Evolutionary conservation across 1,140 invertebrate species (phyloP).

Genomic region (Drosophila tani): DNA sequence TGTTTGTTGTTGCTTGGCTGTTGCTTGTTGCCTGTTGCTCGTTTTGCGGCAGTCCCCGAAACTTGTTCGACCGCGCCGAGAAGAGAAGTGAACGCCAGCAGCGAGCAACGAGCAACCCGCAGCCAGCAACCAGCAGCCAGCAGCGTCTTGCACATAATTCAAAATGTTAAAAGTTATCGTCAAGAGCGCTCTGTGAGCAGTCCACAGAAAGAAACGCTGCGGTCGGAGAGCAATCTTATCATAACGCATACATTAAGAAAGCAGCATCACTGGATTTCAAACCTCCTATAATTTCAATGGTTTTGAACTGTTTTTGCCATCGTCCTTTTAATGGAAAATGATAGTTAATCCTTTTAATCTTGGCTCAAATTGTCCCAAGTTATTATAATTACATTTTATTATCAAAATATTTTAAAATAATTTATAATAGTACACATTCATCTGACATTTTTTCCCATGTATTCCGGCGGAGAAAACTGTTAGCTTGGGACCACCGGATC

Average conservation of each 20-base stretch:
- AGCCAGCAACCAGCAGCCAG: slow-evolving; percentile 14
- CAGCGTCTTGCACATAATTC: slow-evolving; percentile 70
- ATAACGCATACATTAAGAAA: too few species aligned
- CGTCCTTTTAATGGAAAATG: too few species aligned
- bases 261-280: not conserved
- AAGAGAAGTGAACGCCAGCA: slow-evolving; percentile 65
- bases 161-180: slow-evolving; percentile 84
- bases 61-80: slow-evolving; percentile 59
- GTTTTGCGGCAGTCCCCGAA: slow-evolving; percentile 54
- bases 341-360: too few species aligned
- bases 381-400: too few species aligned
- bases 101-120: slow-evolving; percentile 13
- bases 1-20: slow-evolving; percentile 8
- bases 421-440: too few species aligned
- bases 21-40: slow-evolving; percentile 6
- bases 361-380: too few species aligned
- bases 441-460: not conserved
- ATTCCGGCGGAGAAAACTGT: not conserved
- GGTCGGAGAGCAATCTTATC: not conserved
- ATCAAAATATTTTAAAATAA: too few species aligned
- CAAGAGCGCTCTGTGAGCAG: slow-evolving; percentile 62
- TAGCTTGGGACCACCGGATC: slow-evolving; percentile 13
- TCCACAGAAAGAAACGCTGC: slow-evolving; percentile 10
- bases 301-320: not conserved
- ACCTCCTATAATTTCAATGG: not conserved